Base-by-base conservation (phyloP, 1,140 invertebrate genomes). In the Lutraria rhynchaena region DNA sequence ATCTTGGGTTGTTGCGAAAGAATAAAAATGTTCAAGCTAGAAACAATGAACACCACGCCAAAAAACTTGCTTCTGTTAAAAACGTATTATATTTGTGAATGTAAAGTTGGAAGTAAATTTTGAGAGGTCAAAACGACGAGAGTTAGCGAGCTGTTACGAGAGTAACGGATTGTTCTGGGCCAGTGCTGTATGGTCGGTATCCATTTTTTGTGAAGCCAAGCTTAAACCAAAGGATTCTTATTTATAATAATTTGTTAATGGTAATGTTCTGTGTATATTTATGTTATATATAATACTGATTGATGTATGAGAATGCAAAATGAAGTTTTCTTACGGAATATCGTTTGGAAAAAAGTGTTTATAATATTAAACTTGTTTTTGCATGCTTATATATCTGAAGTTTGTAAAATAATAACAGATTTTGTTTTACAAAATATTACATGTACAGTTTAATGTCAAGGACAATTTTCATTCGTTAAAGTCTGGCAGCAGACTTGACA, bases 241-340 rank as follows among this genome's bases (percentile, higher is more conserved):
- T 67, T 67, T 67, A 67, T 67, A 41, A 67, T 67, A 49, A 46
- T 11, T 67, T 67, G 63, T 67, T 67, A 67, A 67, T 65, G 44
- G 35, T 41, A 41, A 65, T 44, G 61, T 67, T 67, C 49, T 67
- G 63, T n/a, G n/a, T 67, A 67, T 51, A 67, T 67, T 67, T 67
- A n/a, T n/a, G n/a, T 67, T 37, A 49, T 67, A 67, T 19, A 17
- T 41, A n/a, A 5, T 65, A 41, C 31, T 13, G 22, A 17, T 46
- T 46, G 41, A 67, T n/a, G 24, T n/a, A 65, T 15, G 24, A 65
- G 9, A 65, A 22, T 65, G 61, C 61, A 37, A 35, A 65, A 15
- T 41, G 4, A 65, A 7, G 58, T 4, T 29, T 11, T 49, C 44
- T 11, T 11, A 11, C 44, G 11, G 44, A 11, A 49, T 49, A 49